Evolutionary conservation across 1,140 invertebrate species (phyloP), one percentile per base, ranked within the genome.

Genomic region (Magallana ariakensis): DNA sequence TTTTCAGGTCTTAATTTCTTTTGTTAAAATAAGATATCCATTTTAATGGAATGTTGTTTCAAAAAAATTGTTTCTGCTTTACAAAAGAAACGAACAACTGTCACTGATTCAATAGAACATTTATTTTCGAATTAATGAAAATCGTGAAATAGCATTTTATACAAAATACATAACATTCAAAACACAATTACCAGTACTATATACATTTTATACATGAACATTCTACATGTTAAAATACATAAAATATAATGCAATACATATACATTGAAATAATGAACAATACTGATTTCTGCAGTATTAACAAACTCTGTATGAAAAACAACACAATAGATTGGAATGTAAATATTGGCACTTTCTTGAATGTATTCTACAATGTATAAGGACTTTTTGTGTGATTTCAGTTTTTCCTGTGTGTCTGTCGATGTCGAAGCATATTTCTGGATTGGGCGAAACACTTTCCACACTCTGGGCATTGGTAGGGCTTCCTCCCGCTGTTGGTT

Each of bases 391-490:
- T 33, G 33, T 1, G 0, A 26, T 26, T 26, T 70, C 22, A 33
- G 66, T 70, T 70, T 70, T 85, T 75, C 10, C 66, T 80, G 85
- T 88, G 87, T 15, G 57, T 56, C 46, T 85, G 85, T 19, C 82
- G 85, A 33, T 91, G 90, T 9, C 90, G 85, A 16, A 89, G 82
- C 56, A 98, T 95, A 94, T 98, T 97, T 92, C 98, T 97, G 94
- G 97, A 98, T 11, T 97, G 98, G 91, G 98, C 97, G 93, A 98
- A 98, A 1, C 97, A 97, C 94, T 98, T 98, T 84, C 97, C 97
- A 94, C 98, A 98, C 80, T 97, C 97, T 95, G 98, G 97, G 93
- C 98, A 98, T 46, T 96, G 96, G 92, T 97, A 98, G 11, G 97
- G 97, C 93, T 97, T 97, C 93, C 98, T 97, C 0, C 97, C 97